Evolutionary conservation across 1,140 invertebrate genomes (phyloP), one percentile per base, ranked within the genome.

Genomic region (Coboldia fuscipes): DNA sequence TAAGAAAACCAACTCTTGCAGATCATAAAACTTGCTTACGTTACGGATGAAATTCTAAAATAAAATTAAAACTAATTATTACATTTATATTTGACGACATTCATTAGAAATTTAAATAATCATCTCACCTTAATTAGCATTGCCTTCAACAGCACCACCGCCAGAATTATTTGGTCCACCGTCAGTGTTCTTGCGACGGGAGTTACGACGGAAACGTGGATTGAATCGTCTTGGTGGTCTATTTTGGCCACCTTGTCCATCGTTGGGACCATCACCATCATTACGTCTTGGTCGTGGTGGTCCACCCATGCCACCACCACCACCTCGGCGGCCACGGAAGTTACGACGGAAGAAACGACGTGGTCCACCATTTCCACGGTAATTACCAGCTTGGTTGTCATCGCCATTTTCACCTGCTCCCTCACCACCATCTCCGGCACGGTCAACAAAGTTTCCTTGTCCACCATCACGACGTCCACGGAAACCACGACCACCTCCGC

Each of bases 261-360:
- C 41, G 37, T 37, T 45, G 16, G 37, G 40, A 34, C 43, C 38
- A 39, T 39, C 39, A 37, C 43, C 61, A 44, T 70, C 66, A 41
- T 63, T 66, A 35, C 62, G 61, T 34, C 58, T 61, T 41, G 61
- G 56, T 41, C 63, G 48, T 16, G 55, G 56, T 20, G 6, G 19
- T 4, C 13, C 20, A 32, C 39, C 37, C 29, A 37, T 26, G 34
- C 48, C 43, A 24, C 48, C 44, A 30, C 60, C 60, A 12, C 54
- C 48, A n/a, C 62, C 60, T 41, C 63, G 55, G 36, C 65, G 64
- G 34, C 66, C 63, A 36, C 66, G 63, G 47, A 61, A 65, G 42
- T 68, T 65, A 30, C 70, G 65, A 37, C 70, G 66, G 59, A 68
- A 73, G 52, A 66, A 73, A 37, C 71, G 64, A 43, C 71, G 62